These are phyloP conservation scores for Anguilla megastoma DNA, from an alignment of 2,797 vertebrate genomes.

Conservation along the genomic window DNA sequence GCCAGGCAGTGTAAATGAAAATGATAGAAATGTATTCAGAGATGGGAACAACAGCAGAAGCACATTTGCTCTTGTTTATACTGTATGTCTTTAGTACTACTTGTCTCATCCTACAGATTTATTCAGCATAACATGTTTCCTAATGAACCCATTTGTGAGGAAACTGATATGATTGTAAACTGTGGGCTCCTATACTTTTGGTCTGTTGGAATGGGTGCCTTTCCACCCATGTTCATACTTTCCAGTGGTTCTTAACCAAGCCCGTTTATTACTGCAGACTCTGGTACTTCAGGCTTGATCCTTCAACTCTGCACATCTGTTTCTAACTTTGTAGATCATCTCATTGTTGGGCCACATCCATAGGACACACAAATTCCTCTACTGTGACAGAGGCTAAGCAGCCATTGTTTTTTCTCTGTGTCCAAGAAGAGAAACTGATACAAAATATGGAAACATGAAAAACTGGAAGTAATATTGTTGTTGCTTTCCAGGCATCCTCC, in stretches of 20 bases:
- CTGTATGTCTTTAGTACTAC: background rate
- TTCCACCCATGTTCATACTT: background rate
- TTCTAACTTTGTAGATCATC: slow-evolving; percentile 31
- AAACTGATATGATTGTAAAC: background rate
- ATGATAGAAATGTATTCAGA: background rate
- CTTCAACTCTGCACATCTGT: slow-evolving; percentile 36
- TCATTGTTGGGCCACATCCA: slow-evolving; percentile 35
- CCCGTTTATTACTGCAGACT: slow-evolving; percentile 1
- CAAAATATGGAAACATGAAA: slow-evolving; percentile 19
- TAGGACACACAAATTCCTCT: slow-evolving; percentile 34
- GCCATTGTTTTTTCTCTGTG: slow-evolving; percentile 45
- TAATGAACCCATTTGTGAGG: background rate
- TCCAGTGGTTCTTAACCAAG: slow-evolving; percentile 30
- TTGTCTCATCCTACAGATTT: background rate
- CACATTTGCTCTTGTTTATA: background rate
- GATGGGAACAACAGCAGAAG: background rate
- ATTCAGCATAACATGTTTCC: background rate
- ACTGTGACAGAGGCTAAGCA: slow-evolving; percentile 30
- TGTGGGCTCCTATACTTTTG: background rate
- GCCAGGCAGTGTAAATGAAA: background rate
- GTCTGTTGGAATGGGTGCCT: background rate
- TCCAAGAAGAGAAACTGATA: slow-evolving; percentile 43
- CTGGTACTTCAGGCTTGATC: slow-evolving; percentile 31
- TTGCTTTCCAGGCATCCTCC: background rate
- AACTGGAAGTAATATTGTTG: slow-evolving; percentile 4